Evolutionary conservation across 1,140 invertebrate genomes (phyloP), one percentile per base, ranked within the genome.

Genomic region (Metopolophium dirhodum): DNA sequence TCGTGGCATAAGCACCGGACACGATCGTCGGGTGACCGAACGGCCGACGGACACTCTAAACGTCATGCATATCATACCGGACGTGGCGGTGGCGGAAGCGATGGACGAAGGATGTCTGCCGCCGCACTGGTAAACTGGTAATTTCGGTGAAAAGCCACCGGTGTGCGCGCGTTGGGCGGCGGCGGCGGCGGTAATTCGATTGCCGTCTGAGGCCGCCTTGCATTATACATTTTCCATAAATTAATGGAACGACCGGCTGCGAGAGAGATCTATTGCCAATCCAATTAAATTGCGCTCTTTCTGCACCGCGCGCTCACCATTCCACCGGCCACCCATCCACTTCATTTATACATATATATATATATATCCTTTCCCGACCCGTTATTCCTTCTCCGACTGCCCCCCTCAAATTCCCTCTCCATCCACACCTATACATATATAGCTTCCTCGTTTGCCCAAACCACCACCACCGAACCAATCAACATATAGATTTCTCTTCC

Each of bases 161-260:
- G 86, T 88, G 47, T 35, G 61, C n/a, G 61, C 30, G 30, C n/a
- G 30, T 77, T 77, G 30, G 30, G 30, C 45, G 45, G 85, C 61
- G 61, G 85, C 61, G 61, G 57, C 26, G 41, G 61, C 61, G 37
- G 90, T 91, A 91, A 91, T 91, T 91, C 90, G 90, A 91, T 91
- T 91, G 90, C 90, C 61, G 90, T 49, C 87, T n/a, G 61, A 49
- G 41, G 45, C 45, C 90, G 90, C 68, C 35, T 85, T 92, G 45
- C 77, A 83, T 92, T 92, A 92, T 92, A 85, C 77, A 92, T 92
- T 92, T 92, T 92, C 77, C 91, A 92, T 92, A 92, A 92, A 92
- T 92, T 92, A 92, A 92, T 54, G 91, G 35, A 92, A 92, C 91
- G 91, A 83, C 91, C 49, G 82, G 51, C 88, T 61, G 88, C 77